Evolutionary conservation across 1,140 invertebrate species (phyloP), one percentile per base, ranked within the genome.

Genomic region (Macrobrachium rosenbergii): DNA sequence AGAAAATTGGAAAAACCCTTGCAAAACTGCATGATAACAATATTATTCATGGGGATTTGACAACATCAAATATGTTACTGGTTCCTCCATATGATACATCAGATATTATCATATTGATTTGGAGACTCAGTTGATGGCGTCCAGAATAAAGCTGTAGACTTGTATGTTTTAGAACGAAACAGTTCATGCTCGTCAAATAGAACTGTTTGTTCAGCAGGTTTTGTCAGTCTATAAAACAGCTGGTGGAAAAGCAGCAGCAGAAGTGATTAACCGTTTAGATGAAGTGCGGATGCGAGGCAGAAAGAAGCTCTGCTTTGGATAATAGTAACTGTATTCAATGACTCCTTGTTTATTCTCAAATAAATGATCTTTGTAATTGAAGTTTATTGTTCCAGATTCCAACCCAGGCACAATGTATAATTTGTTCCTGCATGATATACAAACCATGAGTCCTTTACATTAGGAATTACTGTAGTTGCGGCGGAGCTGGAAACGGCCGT

Each of bases 31-130:
- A 99, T 92, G 92, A 90, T 8, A 94, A 94, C 85, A 96, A 96
- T 90, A 95, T 99, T n/a, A 96, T 99, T 89, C 99, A 99, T 92
- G 98, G 99, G 0, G 99, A 99, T 93, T 93, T 99, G 72, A 99
- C 99, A 0, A 99, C 98, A 2, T 99, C 98, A 0, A 99, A 99
- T 92, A 96, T 99, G 91, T 90, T 92, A 82, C 90, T 92, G 90
- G 23, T 87, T 21, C 28, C 78, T 62, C 85, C 85, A 17, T 87
- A 87, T 82, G 85, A 87, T 3, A 21, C 64, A 19, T 87, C 85
- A 64, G 79, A 82, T 8, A 63, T 96, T 45, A 93, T 94, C 92
- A 98, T 72, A 99, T 99, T 91, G 98, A 99, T 99, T 99, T 94
- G 98, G 98, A 10, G 63, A 96, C 62, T 94, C 94, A 90, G 93